Evolutionary conservation across 1,140 invertebrate species (phyloP).

Genomic region (Augochlora pura): DNA sequence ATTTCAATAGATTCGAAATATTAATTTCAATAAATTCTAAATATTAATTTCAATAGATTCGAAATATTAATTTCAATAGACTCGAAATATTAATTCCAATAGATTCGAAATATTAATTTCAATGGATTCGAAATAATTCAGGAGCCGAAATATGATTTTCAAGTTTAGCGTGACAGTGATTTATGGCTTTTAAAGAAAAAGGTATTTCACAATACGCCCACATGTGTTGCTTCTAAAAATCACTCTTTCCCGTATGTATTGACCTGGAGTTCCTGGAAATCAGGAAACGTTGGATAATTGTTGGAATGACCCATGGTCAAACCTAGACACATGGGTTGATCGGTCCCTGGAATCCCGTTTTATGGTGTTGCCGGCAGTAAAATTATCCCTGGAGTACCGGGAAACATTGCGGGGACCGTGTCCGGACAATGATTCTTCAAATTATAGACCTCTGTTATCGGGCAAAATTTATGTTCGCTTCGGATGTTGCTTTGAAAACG

Average conservation of each 20-base stretch:
- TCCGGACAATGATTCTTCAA: neutral
- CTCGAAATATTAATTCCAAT: too few relatives aligned
- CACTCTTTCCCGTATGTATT: neutral
- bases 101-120: too few relatives aligned
- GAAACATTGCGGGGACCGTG: neutral
- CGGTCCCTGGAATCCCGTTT: neutral
- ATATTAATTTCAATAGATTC: too few relatives aligned
- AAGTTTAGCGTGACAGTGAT: neutral
- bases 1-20: too few relatives aligned
- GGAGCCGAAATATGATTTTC: too few relatives aligned
- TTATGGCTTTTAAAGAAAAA: neutral
- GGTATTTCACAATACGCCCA: too few relatives aligned
- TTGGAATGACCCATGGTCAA: conserved; percentile 2
- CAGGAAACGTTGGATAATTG: neutral
- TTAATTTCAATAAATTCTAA: too few relatives aligned
- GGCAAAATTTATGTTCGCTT: too few relatives aligned
- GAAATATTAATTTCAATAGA: too few relatives aligned
- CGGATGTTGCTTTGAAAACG: too few relatives aligned
- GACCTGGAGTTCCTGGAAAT: neutral
- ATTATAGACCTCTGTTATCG: neutral
- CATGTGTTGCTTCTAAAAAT: neutral
- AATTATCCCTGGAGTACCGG: neutral
- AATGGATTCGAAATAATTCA: too few relatives aligned
- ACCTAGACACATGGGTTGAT: neutral
- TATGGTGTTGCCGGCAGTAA: neutral